Base-by-base conservation (phyloP, 2,888 invertebrate species). In the Chesias legatella region DNA sequence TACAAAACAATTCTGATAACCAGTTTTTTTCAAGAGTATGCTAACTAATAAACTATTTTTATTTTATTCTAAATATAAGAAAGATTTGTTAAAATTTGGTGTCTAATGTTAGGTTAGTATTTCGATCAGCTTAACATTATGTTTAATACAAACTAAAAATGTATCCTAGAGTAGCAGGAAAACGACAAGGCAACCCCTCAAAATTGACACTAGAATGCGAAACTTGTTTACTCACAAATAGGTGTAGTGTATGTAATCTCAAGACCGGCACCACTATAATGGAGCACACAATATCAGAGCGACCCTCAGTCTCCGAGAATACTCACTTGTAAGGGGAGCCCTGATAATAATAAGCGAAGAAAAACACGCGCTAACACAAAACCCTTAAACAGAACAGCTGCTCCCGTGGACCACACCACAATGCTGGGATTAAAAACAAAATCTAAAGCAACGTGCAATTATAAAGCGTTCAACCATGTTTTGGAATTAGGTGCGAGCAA, bases 321-420 rank as follows among this genome's bases (percentile, higher is more conserved):
- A 67, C 66, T 56, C 63, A 56, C 13, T 2, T 60, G 77, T 73
- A 76, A 83, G 83, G 85, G 85, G 84, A 78, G 64, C 67, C 68
- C 53, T 63, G 65, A 67, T 75, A 79, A 81, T 80, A 83, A 84
- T 78, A 84, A 79, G 74, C 63, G 67, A 70, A 66, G 66, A 76
- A 71, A 78, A 76, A 72, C 71, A 73, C 58, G 73, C 70, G 66
- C 77, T 67, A 77, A 67, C 70, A 68, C 67, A 71, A 79, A 82
- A 80, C 82, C 82, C 85, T 82, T 77, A 69, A 77, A 67, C 56
- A 57, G 61, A 76, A 78, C 84, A 86, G 85, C 86, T 85, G 86
- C 85, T 70, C 61, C 55, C 52, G 33, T 43, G 10, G 37, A 63
- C 49, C 41, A 7, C 7, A 27, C 67, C 66, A 85, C 82, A 84